Conservation (phyloP, 2,113 vertebrate genomes). For the Toxotes jaculatrix region DNA sequence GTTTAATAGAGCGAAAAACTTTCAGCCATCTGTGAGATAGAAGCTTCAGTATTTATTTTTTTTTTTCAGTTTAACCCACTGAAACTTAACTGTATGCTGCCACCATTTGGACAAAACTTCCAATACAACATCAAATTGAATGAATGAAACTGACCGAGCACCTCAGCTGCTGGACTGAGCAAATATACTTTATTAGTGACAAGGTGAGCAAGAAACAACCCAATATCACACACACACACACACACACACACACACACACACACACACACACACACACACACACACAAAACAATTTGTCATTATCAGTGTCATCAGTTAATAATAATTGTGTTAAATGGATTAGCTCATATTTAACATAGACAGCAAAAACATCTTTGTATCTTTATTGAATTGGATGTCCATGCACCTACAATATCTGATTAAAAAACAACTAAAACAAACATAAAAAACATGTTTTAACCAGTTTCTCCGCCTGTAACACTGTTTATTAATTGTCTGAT, state of each 20-base stretch:
- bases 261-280: not conserved
- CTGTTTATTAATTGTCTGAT: not conserved
- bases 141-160: not conserved
- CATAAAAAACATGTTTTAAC: not conserved
- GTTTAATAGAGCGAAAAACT: not conserved
- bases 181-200: conserved; percentile 29
- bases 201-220: not conserved
- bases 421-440: not conserved
- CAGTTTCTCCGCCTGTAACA: not conserved
- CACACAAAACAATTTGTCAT: not conserved
- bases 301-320: not conserved
- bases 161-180: not conserved
- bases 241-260: no score
- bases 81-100: conserved; percentile 44
- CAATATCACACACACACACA: not conserved
- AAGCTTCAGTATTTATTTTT: not conserved
- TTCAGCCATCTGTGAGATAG: conserved; percentile 3
- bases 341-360: not conserved
- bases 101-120: conserved; percentile 42
- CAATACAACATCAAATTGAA: not conserved
- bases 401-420: not conserved
- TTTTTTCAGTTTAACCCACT: not conserved
- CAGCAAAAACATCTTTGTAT: not conserved
- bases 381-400: not conserved
- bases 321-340: not conserved